Evolutionary conservation across 2,113 vertebrate genomes (phyloP), one percentile per base, ranked within the genome.

Genomic region (Campylorhamphus procurvoides): DNA sequence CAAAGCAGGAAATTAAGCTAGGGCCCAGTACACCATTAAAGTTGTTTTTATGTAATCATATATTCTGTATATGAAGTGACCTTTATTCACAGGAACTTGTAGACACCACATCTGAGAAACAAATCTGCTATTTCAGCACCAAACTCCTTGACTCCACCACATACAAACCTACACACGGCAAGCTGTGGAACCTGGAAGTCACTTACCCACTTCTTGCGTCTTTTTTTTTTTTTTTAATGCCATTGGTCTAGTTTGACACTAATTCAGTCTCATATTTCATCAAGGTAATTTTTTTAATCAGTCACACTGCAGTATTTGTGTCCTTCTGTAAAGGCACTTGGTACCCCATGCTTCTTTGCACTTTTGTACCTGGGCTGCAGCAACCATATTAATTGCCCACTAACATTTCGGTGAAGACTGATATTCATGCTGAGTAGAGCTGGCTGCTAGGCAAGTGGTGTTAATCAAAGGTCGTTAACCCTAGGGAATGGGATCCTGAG

Each of bases 391-490:
- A 90, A 87, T 79, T 10, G 24, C 53, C 8, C 12, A 33, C 28
- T 52, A 84, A 49, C 4, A 3, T 79, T 75, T 85, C 84, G n/a
- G 18, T 76, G 58, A 64, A 88, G 55, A 46, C 35, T 55, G 46
- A 69, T 93, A 64, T 10, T 85, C 31, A 37, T 1, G 3, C 67
- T 69, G n/a, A 91, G 75, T 55, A 63, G 84, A 87, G 59, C 6
- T 88, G 42, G 27, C 78, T 91, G 77, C 24, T 39, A 56, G 82
- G 76, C 20, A 85, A 90, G 83, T 49, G 63, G 31, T 69, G 50
- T 53, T 96, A 85, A 85, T 94, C 90, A 87, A 87, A 94, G 69
- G 29, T 77, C 74, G 49, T 69, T 87, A 93, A 83, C 35, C 53
- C 55, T 58, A 77, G 67, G 69, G 85, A 80, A 77, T 27, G 50